Evolutionary conservation across 1,140 invertebrate species (phyloP), one percentile per base, ranked within the genome.

Genomic region (Venturia canescens): DNA sequence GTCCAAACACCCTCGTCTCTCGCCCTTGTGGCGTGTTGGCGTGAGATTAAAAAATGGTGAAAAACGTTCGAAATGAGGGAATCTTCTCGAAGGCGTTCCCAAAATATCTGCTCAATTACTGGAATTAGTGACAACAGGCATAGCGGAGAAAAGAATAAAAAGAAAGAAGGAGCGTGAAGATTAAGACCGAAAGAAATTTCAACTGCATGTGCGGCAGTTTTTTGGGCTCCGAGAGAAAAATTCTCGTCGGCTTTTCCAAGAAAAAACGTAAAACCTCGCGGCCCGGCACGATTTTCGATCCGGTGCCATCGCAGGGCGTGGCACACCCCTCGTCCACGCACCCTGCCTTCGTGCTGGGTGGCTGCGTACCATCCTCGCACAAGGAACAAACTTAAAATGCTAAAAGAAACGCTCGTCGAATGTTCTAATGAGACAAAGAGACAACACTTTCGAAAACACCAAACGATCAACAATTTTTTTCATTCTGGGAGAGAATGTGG

Each of bases 61-160:
- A 74, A 60, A 69, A 60, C 44, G 26, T 3, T 69, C 18, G n/a
- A 31, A 50, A 18, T 72, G 48, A 23, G 71, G 80, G 26, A 67
- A 48, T 75, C 53, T 78, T 53, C 82, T 76, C 72, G 53, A 79
- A 75, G 80, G 81, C 81, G 77, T 78, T 82, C 76, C 38, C 69
- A 75, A 69, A 86, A 79, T 84, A 81, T 82, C 83, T 70, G 71
- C 75, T 86, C 87, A 88, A 88, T 88, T 87, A 84, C 79, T 81
- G 71, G 82, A 86, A 88, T 88, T 88, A 88, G 86, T 85, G 84
- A 84, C 82, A 83, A 84, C 82, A 82, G 69, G 2, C 27, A 74
- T 44, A 21, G 27, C 27, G 11, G 13, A 27, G 44, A 77, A 63
- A 31, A 63, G 6, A 63, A 63, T 27, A 27, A 27, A 63, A 63